These are phyloP conservation scores for Ictidomys tridecemlineatus DNA, from an alignment of 2,113 vertebrate genomes.

Conservation along the genomic window DNA sequence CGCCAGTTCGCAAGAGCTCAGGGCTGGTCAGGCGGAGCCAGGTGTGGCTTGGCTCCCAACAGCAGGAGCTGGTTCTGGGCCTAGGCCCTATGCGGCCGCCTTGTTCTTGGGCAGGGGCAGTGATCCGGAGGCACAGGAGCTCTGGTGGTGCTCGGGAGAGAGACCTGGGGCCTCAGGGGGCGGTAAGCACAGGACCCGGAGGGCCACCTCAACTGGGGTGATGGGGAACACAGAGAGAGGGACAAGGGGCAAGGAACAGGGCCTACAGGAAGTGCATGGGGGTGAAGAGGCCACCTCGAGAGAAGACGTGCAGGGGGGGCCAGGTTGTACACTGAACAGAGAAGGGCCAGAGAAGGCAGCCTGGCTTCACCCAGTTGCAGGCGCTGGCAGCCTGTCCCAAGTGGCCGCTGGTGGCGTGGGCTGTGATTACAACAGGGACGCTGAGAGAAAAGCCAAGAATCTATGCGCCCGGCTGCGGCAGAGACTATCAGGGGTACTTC, in stretches of 20 bases:
- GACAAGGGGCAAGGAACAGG: slow-evolving; percentile 14
- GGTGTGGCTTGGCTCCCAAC: background rate
- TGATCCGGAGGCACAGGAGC: background rate
- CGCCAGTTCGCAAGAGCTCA: fast-evolving
- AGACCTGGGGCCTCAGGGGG: background rate
- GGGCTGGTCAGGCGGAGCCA: fast-evolving
- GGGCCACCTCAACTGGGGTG: background rate
- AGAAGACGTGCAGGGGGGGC: background rate
- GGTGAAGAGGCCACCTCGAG: background rate
- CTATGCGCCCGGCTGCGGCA: background rate
- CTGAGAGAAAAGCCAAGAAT: background rate
- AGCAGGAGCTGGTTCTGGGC: background rate
- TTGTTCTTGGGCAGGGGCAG: background rate
- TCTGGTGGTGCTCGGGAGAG: background rate
- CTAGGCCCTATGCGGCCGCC: background rate
- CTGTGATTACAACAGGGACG: background rate
- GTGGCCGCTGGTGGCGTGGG: background rate
- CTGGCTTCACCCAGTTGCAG: background rate
- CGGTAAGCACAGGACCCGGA: background rate
- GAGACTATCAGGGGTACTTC: background rate
- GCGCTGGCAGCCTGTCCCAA: background rate
- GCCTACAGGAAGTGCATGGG: background rate
- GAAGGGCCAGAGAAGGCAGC: background rate
- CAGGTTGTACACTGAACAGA: background rate
- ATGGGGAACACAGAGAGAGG: too few species aligned